Evolutionary conservation across 2,113 vertebrate species (phyloP), one percentile per base, ranked within the genome.

Genomic region (Periophthalmus modestus): DNA sequence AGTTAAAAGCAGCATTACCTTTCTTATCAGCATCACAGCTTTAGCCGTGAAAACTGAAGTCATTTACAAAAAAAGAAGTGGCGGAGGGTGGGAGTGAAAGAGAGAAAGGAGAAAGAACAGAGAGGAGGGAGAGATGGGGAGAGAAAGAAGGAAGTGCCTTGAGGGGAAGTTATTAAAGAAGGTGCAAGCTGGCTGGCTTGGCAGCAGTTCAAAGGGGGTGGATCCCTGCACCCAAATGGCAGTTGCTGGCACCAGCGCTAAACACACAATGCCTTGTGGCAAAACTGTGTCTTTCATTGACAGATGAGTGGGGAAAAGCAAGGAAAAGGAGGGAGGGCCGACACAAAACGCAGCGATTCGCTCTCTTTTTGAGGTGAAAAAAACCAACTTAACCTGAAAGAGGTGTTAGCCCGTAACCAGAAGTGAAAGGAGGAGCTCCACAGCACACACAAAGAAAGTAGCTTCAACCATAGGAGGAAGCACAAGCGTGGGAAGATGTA

Each of bases 261-360:
- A 93, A 93, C 91, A 93, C 87, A 93, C 92, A 93, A 93, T 91
- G 92, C 92, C 93, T 94, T 67, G 82, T 92, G 92, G 93, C 91
- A 90, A 93, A 93, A 90, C 87, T 80, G 89, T 85, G 82, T 89
- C 84, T 88, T 87, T 89, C 88, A 91, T 88, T 87, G 89, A 91
- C 85, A 90, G 91, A 88, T 83, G 85, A 89, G 85, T 75, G 80
- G 82, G 82, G 79, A 75, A 82, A 81, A 72, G 89, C 83, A 80
- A 85, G 75, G 77, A 77, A 79, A 65, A 79, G 82, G 73, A 63
- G 72, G 73, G 76, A 73, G 81, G 80, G 85, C 79, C 78, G 86
- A 87, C 78, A 82, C 73, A 88, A 90, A 88, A 90, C 75, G 83
- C 76, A 75, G 75, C 87, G 79, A 82, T 83, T 89, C 79, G 68